Percentiles rank a stretch among this genome's conserved stretches.
phyloP scores from a whole-genome alignment of 2,797 vertebrate genomes.

The Malurus leucopterus region DNA sequence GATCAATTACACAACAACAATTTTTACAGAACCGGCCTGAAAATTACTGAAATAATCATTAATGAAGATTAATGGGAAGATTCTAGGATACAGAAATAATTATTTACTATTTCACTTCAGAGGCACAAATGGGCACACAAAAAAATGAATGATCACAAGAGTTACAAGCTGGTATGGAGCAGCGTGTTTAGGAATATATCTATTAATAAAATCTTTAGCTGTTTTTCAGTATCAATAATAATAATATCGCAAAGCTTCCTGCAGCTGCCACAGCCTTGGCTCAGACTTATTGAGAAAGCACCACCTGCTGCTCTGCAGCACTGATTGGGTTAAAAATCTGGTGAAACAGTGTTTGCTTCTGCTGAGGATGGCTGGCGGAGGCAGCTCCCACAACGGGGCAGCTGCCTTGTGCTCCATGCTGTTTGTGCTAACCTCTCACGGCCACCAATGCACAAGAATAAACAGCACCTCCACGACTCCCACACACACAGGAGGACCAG shows the following conservation, averaged over 20 bases:
- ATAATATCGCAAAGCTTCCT: background rate
- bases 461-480: fast-evolving
- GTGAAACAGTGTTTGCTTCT: background rate
- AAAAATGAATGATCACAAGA: background rate
- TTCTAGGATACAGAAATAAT: background rate
- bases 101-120: background rate
- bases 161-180: background rate
- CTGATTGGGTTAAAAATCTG: background rate
- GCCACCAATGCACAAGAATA: fast-evolving
- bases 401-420: background rate
- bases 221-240: background rate
- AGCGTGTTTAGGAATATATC: background rate
- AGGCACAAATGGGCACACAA: background rate
- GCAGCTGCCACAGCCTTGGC: background rate
- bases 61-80: background rate
- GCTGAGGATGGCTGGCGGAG: background rate
- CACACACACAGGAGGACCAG: fast-evolving
- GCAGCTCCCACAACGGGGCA: background rate
- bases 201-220: background rate
- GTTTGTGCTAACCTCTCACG: background rate
- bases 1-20: background rate
- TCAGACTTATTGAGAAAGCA: background rate
- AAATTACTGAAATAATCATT: conserved; percentile 10
- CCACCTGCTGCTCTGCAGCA: background rate
- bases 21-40: background rate